Evolutionary conservation across 2,113 vertebrate species (phyloP).

Genomic region (Amphiprion percula): DNA sequence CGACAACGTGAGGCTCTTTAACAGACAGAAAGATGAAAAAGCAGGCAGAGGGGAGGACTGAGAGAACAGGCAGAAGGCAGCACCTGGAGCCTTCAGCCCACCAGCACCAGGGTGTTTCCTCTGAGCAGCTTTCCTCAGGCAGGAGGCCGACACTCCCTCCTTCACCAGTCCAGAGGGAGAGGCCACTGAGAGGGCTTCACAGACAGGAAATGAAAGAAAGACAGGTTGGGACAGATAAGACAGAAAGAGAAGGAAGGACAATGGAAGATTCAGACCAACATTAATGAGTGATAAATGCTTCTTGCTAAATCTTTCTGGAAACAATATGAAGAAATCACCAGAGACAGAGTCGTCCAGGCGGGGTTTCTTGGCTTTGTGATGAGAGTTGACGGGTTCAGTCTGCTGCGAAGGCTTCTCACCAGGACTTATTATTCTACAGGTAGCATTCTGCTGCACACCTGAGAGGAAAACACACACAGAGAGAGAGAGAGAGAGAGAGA

Average conservation of each 20-base stretch:
- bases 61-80: slow-evolving; percentile 13
- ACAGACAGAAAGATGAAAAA: slow-evolving; percentile 24
- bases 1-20: slow-evolving; percentile 32
- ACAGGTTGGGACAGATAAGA: slow-evolving; percentile 14
- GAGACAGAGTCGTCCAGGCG: slow-evolving; percentile 67
- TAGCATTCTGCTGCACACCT: slow-evolving; percentile 55
- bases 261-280: slow-evolving; percentile 35
- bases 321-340: slow-evolving; percentile 39
- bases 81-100: slow-evolving; percentile 76
- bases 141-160: slow-evolving; percentile 44
- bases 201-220: slow-evolving; percentile 19
- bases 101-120: slow-evolving; percentile 65
- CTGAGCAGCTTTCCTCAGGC: slow-evolving; percentile 57
- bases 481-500: not conserved
- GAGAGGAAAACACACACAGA: slow-evolving; percentile 1
- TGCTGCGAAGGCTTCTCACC: slow-evolving; percentile 55
- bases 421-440: slow-evolving; percentile 14
- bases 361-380: slow-evolving; percentile 70
- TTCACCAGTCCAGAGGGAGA: slow-evolving; percentile 51
- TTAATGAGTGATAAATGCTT: not conserved
- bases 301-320: not conserved
- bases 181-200: slow-evolving; percentile 39
- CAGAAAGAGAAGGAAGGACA: slow-evolving; percentile 36
- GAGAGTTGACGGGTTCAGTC: slow-evolving; percentile 33
- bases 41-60: not conserved